These are phyloP conservation scores for Apamea epomidion DNA, from an alignment of 2,888 invertebrate species.

Conservation along the genomic window DNA sequence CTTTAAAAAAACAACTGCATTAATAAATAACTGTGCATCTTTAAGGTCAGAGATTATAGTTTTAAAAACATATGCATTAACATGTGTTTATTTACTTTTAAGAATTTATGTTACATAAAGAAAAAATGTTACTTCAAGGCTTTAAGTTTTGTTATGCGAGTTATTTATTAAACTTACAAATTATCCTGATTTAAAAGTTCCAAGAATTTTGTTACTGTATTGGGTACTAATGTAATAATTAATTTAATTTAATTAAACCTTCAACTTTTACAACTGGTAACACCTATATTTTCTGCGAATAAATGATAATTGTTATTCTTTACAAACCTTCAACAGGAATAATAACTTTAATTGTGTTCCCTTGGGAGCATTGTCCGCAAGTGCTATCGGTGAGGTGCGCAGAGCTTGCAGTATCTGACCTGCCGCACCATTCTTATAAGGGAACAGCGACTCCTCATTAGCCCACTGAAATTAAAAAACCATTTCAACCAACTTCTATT, in stretches of 20 bases:
- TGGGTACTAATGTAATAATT: not conserved
- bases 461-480: constrained; percentile 79
- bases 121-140: not conserved
- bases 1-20: constrained; percentile 71
- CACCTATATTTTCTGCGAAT: not conserved
- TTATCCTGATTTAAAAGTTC: not conserved
- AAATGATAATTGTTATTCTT: not conserved
- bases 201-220: not conserved
- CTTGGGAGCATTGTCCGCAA: constrained; percentile 94
- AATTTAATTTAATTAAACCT: not conserved
- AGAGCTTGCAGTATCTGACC: constrained; percentile 93
- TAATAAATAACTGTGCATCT: not conserved
- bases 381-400: constrained; percentile 92
- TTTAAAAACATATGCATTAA: not conserved
- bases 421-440: constrained; percentile 85
- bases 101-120: not conserved
- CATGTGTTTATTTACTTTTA: not conserved
- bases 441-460: constrained; percentile 85
- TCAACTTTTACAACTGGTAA: not conserved
- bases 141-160: not conserved
- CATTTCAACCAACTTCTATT: not conserved
- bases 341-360: constrained; percentile 98
- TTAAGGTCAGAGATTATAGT: not conserved
- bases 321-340: constrained; percentile 92
- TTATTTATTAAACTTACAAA: not conserved